phyloP scores from a whole-genome alignment of 2,888 invertebrate genomes.

The Cheilosia vernalis region DNA sequence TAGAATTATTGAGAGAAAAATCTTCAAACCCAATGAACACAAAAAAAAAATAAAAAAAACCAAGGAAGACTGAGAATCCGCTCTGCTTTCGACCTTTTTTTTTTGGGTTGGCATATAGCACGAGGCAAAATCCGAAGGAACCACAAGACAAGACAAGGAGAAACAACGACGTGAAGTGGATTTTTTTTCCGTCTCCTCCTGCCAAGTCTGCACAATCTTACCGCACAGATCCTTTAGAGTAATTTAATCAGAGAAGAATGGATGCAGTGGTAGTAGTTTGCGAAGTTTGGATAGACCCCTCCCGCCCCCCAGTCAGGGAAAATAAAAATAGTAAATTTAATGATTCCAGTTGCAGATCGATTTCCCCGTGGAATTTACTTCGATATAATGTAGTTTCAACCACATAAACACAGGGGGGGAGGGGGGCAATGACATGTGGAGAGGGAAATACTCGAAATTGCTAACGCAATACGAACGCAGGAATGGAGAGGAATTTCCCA shows the following conservation, averaged over 20 bases:
- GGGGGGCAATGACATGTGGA: not conserved
- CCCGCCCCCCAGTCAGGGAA: constrained; percentile 18
- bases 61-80: constrained; percentile 53
- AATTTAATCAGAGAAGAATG: constrained; percentile 62
- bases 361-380: constrained; percentile 62
- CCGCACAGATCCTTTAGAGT: constrained; percentile 70
- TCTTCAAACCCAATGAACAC: constrained; percentile 57
- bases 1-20: constrained; percentile 73
- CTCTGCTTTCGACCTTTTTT: constrained; percentile 65
- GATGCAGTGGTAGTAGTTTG: constrained; percentile 35
- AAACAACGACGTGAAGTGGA: constrained; percentile 18
- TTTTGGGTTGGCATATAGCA: constrained; percentile 36
- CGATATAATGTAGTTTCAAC: constrained; percentile 68
- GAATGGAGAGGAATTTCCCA: no score
- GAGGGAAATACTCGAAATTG: not conserved
- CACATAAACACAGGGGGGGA: constrained; percentile 7
- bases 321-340: constrained; percentile 65
- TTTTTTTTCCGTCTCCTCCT: constrained; percentile 2
- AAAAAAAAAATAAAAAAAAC: constrained; percentile 21
- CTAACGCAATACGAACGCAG: not conserved
- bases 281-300: constrained; percentile 47
- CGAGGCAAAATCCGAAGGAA: constrained; percentile 49
- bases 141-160: constrained; percentile 59
- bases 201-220: constrained; percentile 70
- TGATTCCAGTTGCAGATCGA: constrained; percentile 73